A percentile compares a stretch with the other conserved stretches of the same genome.
These are phyloP conservation scores for Syngnathus scovelli DNA, from an alignment of 2,113 vertebrate species.

Conservation along the genomic window DNA sequence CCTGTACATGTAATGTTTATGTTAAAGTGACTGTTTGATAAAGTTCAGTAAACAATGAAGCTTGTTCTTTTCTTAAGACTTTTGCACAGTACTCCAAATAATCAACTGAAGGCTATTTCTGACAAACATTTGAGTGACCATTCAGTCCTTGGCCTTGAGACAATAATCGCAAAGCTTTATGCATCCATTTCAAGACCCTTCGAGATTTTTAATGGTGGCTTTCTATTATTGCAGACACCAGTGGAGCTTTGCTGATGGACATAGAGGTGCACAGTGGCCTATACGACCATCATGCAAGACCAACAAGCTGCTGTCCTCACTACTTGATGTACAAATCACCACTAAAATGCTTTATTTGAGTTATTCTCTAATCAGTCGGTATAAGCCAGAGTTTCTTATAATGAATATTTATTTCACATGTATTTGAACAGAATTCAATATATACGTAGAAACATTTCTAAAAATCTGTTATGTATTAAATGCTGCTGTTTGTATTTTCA, in stretches of 20 bases:
- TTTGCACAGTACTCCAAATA: neutral
- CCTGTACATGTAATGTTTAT: neutral
- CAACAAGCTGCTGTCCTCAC: conserved; percentile 39
- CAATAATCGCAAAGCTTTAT: neutral
- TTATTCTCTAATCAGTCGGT: conserved; percentile 17
- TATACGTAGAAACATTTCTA: conserved; percentile 19
- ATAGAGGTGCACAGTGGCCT: conserved; percentile 24
- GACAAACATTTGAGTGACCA: neutral
- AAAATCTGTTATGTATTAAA: conserved; percentile 21
- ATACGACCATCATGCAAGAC: conserved; percentile 16
- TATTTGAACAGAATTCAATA: conserved; percentile 26
- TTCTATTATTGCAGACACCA: conserved; percentile 55
- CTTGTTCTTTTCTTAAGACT: neutral
- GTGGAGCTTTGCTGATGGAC: conserved; percentile 44
- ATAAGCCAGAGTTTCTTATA: conserved; percentile 1
- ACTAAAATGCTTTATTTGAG: conserved; percentile 42
- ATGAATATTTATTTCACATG: conserved; percentile 33
- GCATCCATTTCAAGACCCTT: neutral
- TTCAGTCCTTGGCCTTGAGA: neutral
- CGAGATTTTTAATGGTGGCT: conserved; percentile 1
- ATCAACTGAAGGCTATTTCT: neutral
- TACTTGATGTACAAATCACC: conserved; percentile 48
- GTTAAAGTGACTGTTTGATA: neutral
- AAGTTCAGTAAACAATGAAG: neutral
- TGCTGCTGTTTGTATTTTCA: conserved; percentile 36